Base-by-base conservation (phyloP, 2,888 invertebrate species). In the Metalampra italica region DNA sequence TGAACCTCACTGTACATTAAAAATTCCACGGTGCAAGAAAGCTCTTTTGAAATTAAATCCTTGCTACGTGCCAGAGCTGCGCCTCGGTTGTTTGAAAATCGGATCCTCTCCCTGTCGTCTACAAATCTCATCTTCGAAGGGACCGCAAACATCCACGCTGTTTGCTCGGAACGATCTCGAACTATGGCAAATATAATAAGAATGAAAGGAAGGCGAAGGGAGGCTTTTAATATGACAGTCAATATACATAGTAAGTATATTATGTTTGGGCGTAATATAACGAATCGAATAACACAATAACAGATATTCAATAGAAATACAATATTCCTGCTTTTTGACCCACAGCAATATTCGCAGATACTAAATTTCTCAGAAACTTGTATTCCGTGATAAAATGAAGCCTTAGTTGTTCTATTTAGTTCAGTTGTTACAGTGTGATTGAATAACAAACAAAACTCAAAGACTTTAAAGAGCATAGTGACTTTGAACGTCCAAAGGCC, bases 151-250 rank as follows among this genome's bases (percentile, higher is more conserved):
- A 37, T 40, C 39, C 48, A 32, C 39, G 9, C 5, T 47, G 49
- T 60, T 60, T 60, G 54, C 50, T 30, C 29, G 45, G 44, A 49
- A 54, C 12, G 48, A 32, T 48, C 34, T 38, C 15, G 38, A n/a
- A 8, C 45, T 36, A 22, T 45, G 29, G 43, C 45, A 56, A 60
- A 60, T 58, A 56, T 60, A 53, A 51, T 53, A 60, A 22, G 22
- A 34, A 7, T 8, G 12, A 41, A 55, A 47, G 48, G 42, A 9
- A 11, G 11, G 36, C 32, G 32, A 32, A 9, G 2, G 8, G 8
- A 32, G 32, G 32, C 32, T 22, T 22, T 22, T 22, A 22, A 22
- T 22, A 22, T 22, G 5, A 22, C 22, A 22, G 22, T 22, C 22
- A 22, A 22, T 22, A 22, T 22, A 22, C 22, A 22, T 22, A 22